These are phyloP conservation scores for Chymomyza caudatula DNA, from an alignment of 2,888 invertebrate genomes.

Conservation along the genomic window DNA sequence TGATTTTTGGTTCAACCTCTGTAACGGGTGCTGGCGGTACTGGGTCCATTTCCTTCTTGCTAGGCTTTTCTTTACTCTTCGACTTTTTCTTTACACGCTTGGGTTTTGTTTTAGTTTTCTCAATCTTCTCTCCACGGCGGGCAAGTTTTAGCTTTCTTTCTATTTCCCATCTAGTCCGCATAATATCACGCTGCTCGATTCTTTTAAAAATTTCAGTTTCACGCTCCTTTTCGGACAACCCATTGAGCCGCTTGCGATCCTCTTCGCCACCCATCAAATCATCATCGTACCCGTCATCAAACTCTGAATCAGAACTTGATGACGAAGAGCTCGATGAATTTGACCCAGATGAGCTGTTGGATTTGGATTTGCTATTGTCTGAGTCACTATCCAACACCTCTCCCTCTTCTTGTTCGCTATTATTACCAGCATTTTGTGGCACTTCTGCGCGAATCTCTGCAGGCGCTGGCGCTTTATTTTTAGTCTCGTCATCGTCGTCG, in stretches of 20 bases:
- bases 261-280: conserved; percentile 98
- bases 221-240: conserved; percentile 96
- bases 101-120: conserved; percentile 77
- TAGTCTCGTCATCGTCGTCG: conserved; percentile 71
- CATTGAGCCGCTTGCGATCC: conserved; percentile 91
- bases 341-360: conserved; percentile 52
- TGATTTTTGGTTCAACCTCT: conserved; percentile 23
- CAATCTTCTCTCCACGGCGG: conserved; percentile 85
- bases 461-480: conserved; percentile 64
- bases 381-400: conserved; percentile 87
- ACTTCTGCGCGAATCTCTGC: conserved; percentile 53
- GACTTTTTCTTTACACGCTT: conserved; percentile 81
- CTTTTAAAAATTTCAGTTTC: conserved; percentile 98
- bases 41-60: conserved; percentile 37
- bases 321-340: conserved; percentile 71
- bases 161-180: conserved; percentile 97
- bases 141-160: conserved; percentile 94
- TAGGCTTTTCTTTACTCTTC: conserved; percentile 60
- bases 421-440: conserved; percentile 5
- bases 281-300: conserved; percentile 97
- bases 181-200: conserved; percentile 94
- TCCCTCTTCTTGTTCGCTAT: conserved; percentile 88
- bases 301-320: conserved; percentile 88
- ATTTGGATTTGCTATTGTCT: conserved; percentile 76
- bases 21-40: conserved; percentile 20